Conservation (phyloP, 2,888 invertebrate species). For the Drosophila longiperda region DNA sequence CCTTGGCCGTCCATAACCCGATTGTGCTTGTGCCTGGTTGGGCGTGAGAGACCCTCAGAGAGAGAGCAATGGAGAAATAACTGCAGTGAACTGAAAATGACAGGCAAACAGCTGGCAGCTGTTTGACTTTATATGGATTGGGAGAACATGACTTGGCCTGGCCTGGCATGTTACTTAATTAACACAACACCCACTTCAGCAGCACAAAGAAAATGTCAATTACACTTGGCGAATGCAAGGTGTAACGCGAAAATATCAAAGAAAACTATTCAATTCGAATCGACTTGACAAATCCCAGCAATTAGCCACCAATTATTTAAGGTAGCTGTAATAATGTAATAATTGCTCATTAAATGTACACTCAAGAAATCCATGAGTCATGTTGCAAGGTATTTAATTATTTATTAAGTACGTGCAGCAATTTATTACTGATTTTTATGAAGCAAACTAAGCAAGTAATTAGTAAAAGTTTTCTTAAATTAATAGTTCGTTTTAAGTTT, state of each 20-base stretch:
- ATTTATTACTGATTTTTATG: no score
- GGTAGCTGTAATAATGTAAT: neutral
- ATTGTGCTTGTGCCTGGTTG: constrained; percentile 5
- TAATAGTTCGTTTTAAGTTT: neutral
- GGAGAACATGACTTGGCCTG: neutral
- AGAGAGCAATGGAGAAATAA: neutral
- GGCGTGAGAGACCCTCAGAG: constrained; percentile 17
- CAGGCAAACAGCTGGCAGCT: constrained; percentile 5
- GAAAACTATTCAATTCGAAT: constrained; percentile 6
- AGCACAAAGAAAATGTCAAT: constrained; percentile 56
- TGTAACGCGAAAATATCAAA: constrained; percentile 38
- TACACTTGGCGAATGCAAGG: constrained; percentile 42
- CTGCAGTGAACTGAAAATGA: constrained; percentile 20
- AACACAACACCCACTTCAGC: constrained; percentile 51
- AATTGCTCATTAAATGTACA: neutral
- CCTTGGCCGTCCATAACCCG: neutral
- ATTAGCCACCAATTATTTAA: constrained; percentile 20
- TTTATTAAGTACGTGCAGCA: neutral
- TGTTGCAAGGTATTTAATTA: neutral
- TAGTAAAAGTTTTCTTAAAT: neutral
- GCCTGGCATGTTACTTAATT: constrained; percentile 65
- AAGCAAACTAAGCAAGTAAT: neutral
- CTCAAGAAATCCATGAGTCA: no score
- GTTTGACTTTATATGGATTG: neutral
- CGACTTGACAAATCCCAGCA: constrained; percentile 7